A percentile compares a stretch with the other conserved stretches of the same genome.
phyloP scores from a whole-genome alignment of 2,113 vertebrate genomes.

The Rhinogobius similis region DNA sequence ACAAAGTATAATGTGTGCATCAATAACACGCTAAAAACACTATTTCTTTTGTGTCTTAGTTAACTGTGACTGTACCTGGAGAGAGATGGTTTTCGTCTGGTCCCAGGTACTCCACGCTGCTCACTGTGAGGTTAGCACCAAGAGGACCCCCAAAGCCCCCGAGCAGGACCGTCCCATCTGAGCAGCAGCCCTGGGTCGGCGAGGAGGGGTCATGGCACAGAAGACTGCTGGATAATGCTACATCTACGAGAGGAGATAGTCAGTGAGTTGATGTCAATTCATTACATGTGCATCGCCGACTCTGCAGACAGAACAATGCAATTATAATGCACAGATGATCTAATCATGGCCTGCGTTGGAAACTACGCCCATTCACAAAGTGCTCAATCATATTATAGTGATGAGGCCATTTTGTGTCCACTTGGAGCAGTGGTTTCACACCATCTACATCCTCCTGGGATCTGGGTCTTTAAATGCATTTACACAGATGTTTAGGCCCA shows the following conservation, averaged over 20 bases:
- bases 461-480: not conserved
- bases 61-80: constrained; percentile 50
- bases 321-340: not conserved
- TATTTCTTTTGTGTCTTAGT: not conserved
- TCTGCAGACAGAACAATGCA: not conserved
- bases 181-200: constrained; percentile 74
- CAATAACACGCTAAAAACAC: not conserved
- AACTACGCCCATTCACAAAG: not conserved
- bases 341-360: not conserved
- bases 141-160: constrained; percentile 72
- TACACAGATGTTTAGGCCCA: not conserved
- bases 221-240: constrained; percentile 78
- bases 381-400: not conserved
- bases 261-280: not conserved
- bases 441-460: not conserved
- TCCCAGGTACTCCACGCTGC: constrained; percentile 80
- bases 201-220: constrained; percentile 68
- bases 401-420: not conserved
- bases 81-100: constrained; percentile 72
- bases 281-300: not conserved
- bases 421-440: not conserved
- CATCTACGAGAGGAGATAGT: constrained; percentile 63
- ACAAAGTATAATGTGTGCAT: not conserved
- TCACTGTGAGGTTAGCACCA: constrained; percentile 72
- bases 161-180: constrained; percentile 70